Conservation (phyloP, 2,113 vertebrate genomes). For the Merops nubicus region DNA sequence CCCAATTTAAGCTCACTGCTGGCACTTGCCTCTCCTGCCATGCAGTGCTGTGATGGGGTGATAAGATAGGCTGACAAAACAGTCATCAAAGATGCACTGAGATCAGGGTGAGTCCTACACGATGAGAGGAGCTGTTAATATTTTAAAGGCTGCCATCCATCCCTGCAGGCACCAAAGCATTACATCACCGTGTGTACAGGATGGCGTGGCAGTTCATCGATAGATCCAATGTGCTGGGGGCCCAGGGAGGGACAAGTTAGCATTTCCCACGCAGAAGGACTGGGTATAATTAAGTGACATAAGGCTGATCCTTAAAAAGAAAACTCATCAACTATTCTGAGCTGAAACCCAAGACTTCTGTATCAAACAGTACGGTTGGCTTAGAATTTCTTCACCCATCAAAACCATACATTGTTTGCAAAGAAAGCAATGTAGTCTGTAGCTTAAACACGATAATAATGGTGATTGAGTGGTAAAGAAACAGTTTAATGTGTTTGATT, state of each 20-base stretch:
- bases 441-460: neutral
- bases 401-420: neutral
- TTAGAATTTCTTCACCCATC: neutral
- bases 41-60: neutral
- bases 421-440: neutral
- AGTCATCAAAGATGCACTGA: neutral
- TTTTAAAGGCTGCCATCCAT: slow-evolving; percentile 62
- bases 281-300: slow-evolving; percentile 43
- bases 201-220: slow-evolving; percentile 34
- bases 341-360: neutral
- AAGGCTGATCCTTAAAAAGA: neutral
- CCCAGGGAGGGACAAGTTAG: neutral
- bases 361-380: neutral
- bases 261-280: neutral
- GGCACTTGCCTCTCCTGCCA: neutral
- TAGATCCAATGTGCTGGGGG: neutral
- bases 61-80: slow-evolving; percentile 8
- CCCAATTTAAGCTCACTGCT: neutral
- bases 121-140: slow-evolving; percentile 59
- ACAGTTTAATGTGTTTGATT: neutral
- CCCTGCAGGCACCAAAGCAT: slow-evolving; percentile 21
- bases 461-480: neutral
- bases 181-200: slow-evolving; percentile 10
- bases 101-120: neutral
- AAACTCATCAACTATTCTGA: neutral